Evolutionary conservation across 2,113 vertebrate genomes (phyloP).

Genomic region (Pogonocichla stellata): DNA sequence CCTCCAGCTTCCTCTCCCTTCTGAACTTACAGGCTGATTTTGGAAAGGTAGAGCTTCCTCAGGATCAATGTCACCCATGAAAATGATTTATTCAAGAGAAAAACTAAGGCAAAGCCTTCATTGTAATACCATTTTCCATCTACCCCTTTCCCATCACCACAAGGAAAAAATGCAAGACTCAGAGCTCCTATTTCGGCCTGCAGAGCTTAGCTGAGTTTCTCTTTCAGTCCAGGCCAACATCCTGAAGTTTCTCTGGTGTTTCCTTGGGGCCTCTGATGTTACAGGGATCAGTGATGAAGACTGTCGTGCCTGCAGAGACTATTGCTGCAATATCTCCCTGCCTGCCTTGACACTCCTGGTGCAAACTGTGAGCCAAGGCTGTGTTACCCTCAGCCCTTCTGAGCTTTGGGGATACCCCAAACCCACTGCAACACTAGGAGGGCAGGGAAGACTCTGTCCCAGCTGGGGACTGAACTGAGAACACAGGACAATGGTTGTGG

Average conservation of each 20-base stretch:
- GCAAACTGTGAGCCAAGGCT: background rate
- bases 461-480: background rate
- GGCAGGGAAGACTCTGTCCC: background rate
- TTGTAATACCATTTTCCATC: background rate
- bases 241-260: background rate
- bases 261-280: background rate
- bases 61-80: background rate
- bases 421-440: background rate
- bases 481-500: background rate
- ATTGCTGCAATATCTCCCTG: background rate
- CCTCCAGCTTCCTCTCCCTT: background rate
- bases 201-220: background rate
- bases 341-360: rapidly evolving
- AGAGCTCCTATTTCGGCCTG: background rate
- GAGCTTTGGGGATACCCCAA: background rate
- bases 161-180: background rate
- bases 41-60: background rate
- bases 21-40: background rate
- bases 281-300: background rate
- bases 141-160: background rate
- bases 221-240: background rate
- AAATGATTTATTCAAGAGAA: slow-evolving; percentile 21
- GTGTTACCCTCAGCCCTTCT: background rate
- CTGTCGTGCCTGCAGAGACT: background rate
- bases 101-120: background rate